Evolutionary conservation across 1,140 invertebrate species (phyloP).

Genomic region (Drosophila kurseongensis): DNA sequence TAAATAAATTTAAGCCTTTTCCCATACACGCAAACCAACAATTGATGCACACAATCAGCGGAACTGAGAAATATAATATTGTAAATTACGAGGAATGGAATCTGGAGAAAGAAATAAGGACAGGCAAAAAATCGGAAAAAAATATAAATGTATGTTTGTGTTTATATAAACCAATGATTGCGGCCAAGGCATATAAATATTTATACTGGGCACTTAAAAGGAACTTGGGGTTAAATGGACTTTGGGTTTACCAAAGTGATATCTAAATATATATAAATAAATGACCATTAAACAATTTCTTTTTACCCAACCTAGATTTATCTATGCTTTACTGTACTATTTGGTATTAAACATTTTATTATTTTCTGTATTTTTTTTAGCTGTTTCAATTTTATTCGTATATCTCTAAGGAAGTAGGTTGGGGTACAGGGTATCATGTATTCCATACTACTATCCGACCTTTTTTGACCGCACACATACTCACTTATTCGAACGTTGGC

Average conservation of each 20-base stretch:
- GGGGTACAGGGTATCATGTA: neutral
- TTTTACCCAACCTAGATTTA: no score
- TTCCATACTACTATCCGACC: neutral
- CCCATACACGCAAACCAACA: constrained; percentile 17
- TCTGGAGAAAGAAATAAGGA: constrained; percentile 27
- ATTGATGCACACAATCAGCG: constrained; percentile 14
- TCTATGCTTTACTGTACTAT: no score
- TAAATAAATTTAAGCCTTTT: constrained; percentile 74
- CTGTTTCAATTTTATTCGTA: no score
- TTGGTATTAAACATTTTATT: no score
- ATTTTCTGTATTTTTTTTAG: no score
- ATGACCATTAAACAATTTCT: neutral
- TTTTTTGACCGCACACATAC: constrained; percentile 3
- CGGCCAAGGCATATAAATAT: constrained; percentile 70
- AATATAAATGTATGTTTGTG: constrained; percentile 12
- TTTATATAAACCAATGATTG: constrained; percentile 62
- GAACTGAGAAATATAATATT: constrained; percentile 31
- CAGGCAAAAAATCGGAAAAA: constrained; percentile 2
- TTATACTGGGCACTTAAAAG: constrained; percentile 25
- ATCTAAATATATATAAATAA: no score
- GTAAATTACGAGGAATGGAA: constrained; percentile 52
- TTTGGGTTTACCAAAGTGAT: no score
- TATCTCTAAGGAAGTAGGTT: no score
- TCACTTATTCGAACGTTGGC: constrained; percentile 24
- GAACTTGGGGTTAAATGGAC: neutral